Percentiles rank a stretch among this genome's conserved stretches.
Conservation (phyloP, 1,140 invertebrate species). For the Drosophila sturtevanti region DNA sequence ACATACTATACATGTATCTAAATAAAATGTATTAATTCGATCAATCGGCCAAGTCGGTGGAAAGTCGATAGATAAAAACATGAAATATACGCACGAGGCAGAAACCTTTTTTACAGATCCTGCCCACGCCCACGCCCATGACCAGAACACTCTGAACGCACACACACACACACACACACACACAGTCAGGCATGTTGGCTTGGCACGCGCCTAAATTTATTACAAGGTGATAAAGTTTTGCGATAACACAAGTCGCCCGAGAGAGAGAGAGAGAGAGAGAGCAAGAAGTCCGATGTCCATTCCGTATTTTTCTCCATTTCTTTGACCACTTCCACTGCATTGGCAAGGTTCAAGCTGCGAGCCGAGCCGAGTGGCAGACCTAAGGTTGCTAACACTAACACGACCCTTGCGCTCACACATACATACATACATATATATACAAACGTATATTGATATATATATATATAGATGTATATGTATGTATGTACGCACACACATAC, state of each 20-base stretch:
- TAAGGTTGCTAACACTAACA: constrained; percentile 9
- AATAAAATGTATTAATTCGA: too few relatives aligned
- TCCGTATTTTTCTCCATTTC: constrained; percentile 7
- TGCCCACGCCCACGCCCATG: neutral
- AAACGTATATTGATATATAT: neutral
- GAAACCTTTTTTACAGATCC: neutral
- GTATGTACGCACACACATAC: neutral
- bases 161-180: constrained; percentile 1
- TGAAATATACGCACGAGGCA: too few relatives aligned
- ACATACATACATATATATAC: neutral
- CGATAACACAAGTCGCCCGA: constrained; percentile 33
- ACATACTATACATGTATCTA: too few relatives aligned
- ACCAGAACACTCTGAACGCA: neutral
- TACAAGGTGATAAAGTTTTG: constrained; percentile 42
- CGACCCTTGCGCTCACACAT: constrained; percentile 11
- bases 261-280: too few relatives aligned
- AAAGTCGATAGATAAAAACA: too few relatives aligned
- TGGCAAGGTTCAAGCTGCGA: constrained; percentile 3
- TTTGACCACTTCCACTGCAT: constrained; percentile 1
- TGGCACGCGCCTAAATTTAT: constrained; percentile 39
- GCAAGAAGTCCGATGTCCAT: constrained; percentile 18
- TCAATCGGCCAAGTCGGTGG: too few relatives aligned
- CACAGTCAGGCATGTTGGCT: neutral
- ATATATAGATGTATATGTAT: too few relatives aligned
- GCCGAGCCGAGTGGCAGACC: neutral